Evolutionary conservation across 2,797 vertebrate genomes (phyloP).

Genomic region (Gymnodraco acuticeps): DNA sequence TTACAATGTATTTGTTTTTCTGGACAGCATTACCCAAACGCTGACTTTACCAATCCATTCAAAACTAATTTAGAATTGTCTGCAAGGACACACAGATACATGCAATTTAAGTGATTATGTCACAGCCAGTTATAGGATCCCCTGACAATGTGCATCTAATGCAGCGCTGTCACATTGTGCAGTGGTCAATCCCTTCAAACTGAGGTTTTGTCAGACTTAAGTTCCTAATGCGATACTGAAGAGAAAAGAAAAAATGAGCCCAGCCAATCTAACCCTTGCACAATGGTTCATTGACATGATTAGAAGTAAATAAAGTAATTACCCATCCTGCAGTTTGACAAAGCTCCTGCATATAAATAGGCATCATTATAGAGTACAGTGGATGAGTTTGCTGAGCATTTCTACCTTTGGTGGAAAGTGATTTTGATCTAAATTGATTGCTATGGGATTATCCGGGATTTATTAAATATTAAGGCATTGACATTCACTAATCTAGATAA

Average conservation of each 20-base stretch:
- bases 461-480: conserved; percentile 95
- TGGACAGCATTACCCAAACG: neutral
- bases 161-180: conserved; percentile 34
- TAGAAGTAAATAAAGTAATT: conserved; percentile 91
- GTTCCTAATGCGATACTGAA: conserved; percentile 58
- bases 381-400: conserved; percentile 84
- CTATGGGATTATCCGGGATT: conserved; percentile 91
- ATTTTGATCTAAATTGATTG: conserved; percentile 94
- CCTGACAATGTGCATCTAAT: conserved; percentile 45
- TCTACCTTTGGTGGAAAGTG: conserved; percentile 88
- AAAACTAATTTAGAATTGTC: conserved; percentile 42
- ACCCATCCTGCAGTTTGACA: conserved; percentile 86
- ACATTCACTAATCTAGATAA: conserved; percentile 91
- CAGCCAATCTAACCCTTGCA: conserved; percentile 72
- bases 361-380: conserved; percentile 82
- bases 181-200: conserved; percentile 59
- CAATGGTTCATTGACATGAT: conserved; percentile 81
- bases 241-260: conserved; percentile 55
- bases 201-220: conserved; percentile 50
- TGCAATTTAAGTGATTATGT: conserved; percentile 52
- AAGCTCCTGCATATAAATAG: conserved; percentile 87
- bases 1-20: neutral
- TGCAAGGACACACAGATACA: conserved; percentile 25
- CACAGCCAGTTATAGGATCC: conserved; percentile 38
- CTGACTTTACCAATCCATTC: conserved; percentile 34